Evolutionary conservation across 2,113 vertebrate genomes (phyloP), one percentile per base, ranked within the genome.

Genomic region (Colinus virginianus): DNA sequence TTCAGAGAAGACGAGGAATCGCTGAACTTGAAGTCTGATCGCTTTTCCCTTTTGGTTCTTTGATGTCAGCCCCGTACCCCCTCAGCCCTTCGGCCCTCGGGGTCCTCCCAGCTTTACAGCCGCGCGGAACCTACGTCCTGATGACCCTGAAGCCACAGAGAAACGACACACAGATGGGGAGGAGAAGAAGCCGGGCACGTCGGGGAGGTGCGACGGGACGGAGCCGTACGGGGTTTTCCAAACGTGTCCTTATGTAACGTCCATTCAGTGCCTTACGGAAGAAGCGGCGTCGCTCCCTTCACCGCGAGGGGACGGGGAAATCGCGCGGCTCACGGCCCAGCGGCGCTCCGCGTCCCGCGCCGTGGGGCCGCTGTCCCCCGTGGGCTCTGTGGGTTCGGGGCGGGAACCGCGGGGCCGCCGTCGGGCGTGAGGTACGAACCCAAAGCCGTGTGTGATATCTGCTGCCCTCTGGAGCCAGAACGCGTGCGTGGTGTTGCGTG

Each of bases 241-340:
- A 38, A 87, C 32, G 77, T 93, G 69, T 94, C 94, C 97, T 96
- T 95, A 87, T 81, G 96, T 90, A 95, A 92, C 90, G 67, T 97
- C 97, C 95, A 96, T 97, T 97, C 95, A 97, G 97, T 98, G 98
- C 98, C 98, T 98, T 98, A 97, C 93, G 82, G 84, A 96, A 94
- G 91, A 92, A 95, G 87, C 30, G 17, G 88, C 64, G 43, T 49
- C 94, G 53, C 90, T 95, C 94, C 78, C 83, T 62, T 58, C 86
- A 80, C 36, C 30, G 63, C 49, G 63, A 91, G 85, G 34, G 94
- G 78, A 28, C 75, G 66, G 84, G 55, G 64, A 82, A 92, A 77
- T 83, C 36, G 0, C 67, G 94, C 80, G 83, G 6, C 3, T 93
- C 74, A 78, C 69, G 9, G 38, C 48, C 74, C 90, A 90, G 95